A percentile compares a stretch with the other conserved stretches of the same genome.
These are phyloP conservation scores for Spodoptera littoralis DNA, from an alignment of 2,888 invertebrate genomes.

Conservation along the genomic window DNA sequence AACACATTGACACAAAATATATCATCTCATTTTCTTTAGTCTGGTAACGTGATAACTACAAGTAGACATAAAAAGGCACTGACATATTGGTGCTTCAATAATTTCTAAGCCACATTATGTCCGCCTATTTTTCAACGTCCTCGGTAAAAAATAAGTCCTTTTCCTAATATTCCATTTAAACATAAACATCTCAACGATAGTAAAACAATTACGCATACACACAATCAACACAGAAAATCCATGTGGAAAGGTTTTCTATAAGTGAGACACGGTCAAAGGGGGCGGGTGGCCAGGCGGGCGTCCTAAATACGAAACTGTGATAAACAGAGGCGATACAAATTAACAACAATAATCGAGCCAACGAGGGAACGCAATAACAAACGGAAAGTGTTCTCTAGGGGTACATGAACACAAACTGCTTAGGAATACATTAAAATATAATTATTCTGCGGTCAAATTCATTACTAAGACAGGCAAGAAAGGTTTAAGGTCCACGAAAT, in stretches of 20 bases:
- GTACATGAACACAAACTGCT: constrained; percentile 45
- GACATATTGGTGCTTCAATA: no score
- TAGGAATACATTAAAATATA: constrained; percentile 9
- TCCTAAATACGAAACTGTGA: constrained; percentile 58
- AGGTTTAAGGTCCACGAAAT: no score
- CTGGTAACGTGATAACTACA: no score
- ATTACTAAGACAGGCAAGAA: no score
- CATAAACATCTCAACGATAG: constrained; percentile 24
- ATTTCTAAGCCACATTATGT: no score
- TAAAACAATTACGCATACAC: constrained; percentile 41
- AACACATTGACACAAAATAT: no score
- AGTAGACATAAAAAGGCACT: no score
- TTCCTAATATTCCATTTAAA: background rate
- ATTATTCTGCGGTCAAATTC: background rate
- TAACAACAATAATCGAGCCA: constrained; percentile 75
- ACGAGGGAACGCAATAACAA: constrained; percentile 66
- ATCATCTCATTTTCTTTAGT: no score
- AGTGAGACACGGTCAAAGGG: constrained; percentile 37
- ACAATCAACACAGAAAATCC: constrained; percentile 30
- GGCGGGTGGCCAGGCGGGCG: constrained; percentile 21
- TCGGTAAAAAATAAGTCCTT: no score
- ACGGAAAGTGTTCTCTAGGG: constrained; percentile 62
- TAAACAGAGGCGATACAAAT: constrained; percentile 74
- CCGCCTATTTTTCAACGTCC: no score
- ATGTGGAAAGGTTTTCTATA: constrained; percentile 41